phyloP scores from a whole-genome alignment of 2,113 vertebrate genomes.

The Apteryx mantelli region DNA sequence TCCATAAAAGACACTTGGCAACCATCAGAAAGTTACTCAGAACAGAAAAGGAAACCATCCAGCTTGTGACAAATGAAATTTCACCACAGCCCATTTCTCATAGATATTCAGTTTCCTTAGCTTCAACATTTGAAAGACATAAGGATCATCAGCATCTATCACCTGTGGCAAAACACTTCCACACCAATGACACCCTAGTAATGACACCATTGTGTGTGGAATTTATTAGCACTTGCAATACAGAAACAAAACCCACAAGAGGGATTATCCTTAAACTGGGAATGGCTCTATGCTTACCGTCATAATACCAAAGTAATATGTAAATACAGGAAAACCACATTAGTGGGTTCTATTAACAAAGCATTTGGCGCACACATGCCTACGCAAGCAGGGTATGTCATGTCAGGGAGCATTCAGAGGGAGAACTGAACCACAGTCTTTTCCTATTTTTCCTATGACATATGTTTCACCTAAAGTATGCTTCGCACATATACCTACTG shows the following conservation, averaged over 20 bases:
- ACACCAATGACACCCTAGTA: not conserved
- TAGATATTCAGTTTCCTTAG: not conserved
- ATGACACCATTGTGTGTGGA: not conserved
- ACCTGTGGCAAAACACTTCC: not conserved
- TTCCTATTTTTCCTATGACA: not conserved
- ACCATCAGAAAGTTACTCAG: not conserved
- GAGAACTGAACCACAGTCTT: not conserved
- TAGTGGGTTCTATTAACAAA: not conserved
- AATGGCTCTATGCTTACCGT: not conserved
- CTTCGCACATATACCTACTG: rapidly evolving
- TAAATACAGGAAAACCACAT: not conserved
- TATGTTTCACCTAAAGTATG: rapidly evolving
- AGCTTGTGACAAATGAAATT: not conserved
- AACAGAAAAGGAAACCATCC: conserved; percentile 8
- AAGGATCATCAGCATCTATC: conserved; percentile 5
- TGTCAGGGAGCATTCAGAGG: rapidly evolving
- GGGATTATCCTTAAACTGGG: not conserved
- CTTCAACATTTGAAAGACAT: not conserved
- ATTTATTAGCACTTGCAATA: not conserved
- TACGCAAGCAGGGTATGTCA: not conserved
- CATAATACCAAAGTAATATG: not conserved
- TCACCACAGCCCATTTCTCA: not conserved
- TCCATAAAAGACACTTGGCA: not conserved
- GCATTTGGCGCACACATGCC: rapidly evolving
- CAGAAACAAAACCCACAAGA: not conserved